These are phyloP conservation scores for Brevipalpus yothersi DNA, from an alignment of 1,140 invertebrate genomes.

Conservation along the genomic window DNA sequence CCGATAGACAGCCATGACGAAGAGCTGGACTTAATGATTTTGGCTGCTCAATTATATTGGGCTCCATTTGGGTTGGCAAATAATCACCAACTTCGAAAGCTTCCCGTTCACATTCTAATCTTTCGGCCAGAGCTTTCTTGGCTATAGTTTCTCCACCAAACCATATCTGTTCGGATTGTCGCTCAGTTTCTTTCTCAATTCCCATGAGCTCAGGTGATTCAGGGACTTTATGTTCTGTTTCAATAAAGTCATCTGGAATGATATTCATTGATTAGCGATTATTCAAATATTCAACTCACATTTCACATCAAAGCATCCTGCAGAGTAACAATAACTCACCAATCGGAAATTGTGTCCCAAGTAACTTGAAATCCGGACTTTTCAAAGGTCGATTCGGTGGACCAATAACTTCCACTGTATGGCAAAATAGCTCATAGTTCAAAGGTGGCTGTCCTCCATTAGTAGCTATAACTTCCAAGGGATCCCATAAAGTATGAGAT, in stretches of 20 bases:
- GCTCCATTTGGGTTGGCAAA: slow-evolving; percentile 68
- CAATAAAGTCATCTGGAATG: slow-evolving; percentile 20
- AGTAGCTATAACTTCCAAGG: slow-evolving; percentile 24
- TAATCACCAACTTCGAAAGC: slow-evolving; percentile 47
- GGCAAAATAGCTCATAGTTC: slow-evolving; percentile 67
- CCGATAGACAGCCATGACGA: slow-evolving; percentile 69
- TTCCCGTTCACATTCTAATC: slow-evolving; percentile 60
- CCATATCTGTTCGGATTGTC: not conserved
- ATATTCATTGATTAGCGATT: slow-evolving; percentile 35
- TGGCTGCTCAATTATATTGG: slow-evolving; percentile 46
- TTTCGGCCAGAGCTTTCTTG: slow-evolving; percentile 31
- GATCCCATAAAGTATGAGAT: slow-evolving; percentile 64
- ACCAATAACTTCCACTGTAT: slow-evolving; percentile 44
- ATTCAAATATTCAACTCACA: slow-evolving; percentile 43
- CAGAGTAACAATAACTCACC: not conserved
- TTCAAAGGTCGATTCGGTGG: slow-evolving; percentile 32
- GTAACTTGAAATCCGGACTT: not conserved
- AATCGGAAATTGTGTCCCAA: not conserved
- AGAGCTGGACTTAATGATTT: slow-evolving; percentile 64
- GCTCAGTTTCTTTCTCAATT: not conserved
- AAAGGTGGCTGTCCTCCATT: slow-evolving; percentile 26
- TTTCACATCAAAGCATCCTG: not conserved
- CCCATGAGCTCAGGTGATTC: not conserved
- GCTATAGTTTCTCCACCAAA: slow-evolving; percentile 56
- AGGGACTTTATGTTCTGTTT: not conserved